These are phyloP conservation scores for Patiria pectinifera DNA, from an alignment of 53 echinoderm and acorn worm species.

Conservation along the genomic window DNA sequence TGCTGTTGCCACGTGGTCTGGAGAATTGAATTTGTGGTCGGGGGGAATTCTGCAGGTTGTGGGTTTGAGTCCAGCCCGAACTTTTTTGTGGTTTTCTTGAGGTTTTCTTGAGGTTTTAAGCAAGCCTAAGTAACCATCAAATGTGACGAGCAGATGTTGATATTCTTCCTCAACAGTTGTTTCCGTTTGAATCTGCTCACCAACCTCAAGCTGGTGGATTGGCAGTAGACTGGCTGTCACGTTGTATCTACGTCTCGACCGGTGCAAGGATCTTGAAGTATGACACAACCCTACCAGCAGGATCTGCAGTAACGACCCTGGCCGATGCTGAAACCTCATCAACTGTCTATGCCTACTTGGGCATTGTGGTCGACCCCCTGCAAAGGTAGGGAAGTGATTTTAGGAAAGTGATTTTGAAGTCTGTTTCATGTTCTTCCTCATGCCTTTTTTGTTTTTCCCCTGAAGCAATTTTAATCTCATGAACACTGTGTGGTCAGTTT, in stretches of 20 bases:
- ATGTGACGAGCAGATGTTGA: not conserved
- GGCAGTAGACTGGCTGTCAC: slow-evolving; percentile 53
- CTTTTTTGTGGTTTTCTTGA: too few relatives aligned
- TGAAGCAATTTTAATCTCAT: too few relatives aligned
- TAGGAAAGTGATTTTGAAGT: not conserved
- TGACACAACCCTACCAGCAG: slow-evolving; percentile 28
- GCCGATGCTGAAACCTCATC: not conserved
- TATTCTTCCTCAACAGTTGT: not conserved
- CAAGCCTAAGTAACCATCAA: not conserved
- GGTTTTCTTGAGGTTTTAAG: not conserved
- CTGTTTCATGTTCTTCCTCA: not conserved
- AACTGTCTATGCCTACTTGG: not conserved
- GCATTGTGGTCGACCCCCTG: slow-evolving; percentile 46
- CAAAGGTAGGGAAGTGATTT: not conserved
- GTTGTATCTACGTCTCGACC: slow-evolving; percentile 14
- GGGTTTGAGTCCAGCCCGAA: too few relatives aligned
- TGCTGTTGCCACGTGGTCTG: too few relatives aligned
- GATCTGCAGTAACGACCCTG: slow-evolving; percentile 1
- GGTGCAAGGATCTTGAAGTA: slow-evolving; percentile 25
- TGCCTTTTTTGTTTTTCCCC: not conserved
- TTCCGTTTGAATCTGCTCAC: not conserved
- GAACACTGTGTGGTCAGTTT: too few relatives aligned
- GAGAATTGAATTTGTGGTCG: too few relatives aligned
- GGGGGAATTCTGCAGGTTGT: too few relatives aligned
- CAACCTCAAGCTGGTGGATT: not conserved